Evolutionary conservation across 2,888 invertebrate species (phyloP).

Genomic region (Melieria omissa): DNA sequence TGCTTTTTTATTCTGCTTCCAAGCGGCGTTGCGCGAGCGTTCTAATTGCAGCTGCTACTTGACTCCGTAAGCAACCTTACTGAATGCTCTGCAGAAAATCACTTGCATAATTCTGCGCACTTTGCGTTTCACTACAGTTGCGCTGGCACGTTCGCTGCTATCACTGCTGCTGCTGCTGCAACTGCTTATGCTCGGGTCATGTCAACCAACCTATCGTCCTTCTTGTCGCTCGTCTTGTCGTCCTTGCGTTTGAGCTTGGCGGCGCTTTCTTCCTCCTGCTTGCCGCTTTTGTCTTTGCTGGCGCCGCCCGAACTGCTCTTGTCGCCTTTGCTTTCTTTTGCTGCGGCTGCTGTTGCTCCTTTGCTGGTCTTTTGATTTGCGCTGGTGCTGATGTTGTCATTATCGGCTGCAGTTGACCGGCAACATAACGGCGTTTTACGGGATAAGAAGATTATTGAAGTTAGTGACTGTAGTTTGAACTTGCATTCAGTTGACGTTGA

Average conservation of each 20-base stretch:
- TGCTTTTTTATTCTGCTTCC: too few relatives aligned
- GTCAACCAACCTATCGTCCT: constrained; percentile 70
- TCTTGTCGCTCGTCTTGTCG: constrained; percentile 68
- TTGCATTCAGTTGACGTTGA: constrained; percentile 13
- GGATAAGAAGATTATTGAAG: constrained; percentile 36
- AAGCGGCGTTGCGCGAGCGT: too few relatives aligned
- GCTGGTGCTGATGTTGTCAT: constrained; percentile 17
- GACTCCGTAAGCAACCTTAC: too few relatives aligned
- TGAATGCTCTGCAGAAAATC: too few relatives aligned
- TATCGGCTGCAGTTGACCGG: constrained; percentile 35
- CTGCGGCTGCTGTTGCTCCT: constrained; percentile 31
- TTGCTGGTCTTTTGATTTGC: constrained; percentile 32
- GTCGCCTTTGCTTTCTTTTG: constrained; percentile 43
- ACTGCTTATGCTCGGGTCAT: too few relatives aligned
- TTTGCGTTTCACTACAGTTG: too few relatives aligned
- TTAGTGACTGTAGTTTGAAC: constrained; percentile 17
- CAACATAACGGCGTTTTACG: constrained; percentile 34
- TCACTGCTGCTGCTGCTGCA: too few relatives aligned
- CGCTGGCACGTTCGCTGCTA: too few relatives aligned
- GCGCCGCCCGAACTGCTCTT: constrained; percentile 42
- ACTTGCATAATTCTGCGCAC: too few relatives aligned
- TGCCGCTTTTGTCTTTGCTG: constrained; percentile 55
- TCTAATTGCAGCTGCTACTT: too few relatives aligned
- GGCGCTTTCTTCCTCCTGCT: constrained; percentile 53
- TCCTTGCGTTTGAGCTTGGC: constrained; percentile 60